Evolutionary conservation across 2,113 vertebrate genomes (phyloP).

Genomic region (Brachypodius melanocephalos): DNA sequence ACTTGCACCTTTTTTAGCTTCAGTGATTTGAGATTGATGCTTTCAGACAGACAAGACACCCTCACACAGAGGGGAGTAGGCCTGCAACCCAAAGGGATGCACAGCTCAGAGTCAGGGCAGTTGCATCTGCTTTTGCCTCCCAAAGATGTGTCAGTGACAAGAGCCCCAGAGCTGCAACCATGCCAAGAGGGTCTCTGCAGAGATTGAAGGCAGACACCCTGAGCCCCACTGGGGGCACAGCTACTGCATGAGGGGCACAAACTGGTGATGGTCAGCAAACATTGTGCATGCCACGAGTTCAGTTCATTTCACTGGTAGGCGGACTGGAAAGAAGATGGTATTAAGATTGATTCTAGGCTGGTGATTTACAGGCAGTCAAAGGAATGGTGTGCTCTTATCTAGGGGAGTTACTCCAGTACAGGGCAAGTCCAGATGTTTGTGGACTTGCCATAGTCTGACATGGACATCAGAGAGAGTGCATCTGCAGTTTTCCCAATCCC

Average conservation of each 20-base stretch:
- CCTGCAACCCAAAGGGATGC: not conserved
- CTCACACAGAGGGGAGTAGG: not conserved
- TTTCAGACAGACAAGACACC: not conserved
- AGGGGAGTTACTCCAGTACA: not conserved
- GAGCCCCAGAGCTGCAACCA: rapidly evolving
- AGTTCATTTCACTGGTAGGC: not conserved
- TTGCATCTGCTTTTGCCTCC: rapidly evolving
- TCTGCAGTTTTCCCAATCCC: not conserved
- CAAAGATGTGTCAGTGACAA: not conserved
- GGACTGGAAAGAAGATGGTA: not conserved
- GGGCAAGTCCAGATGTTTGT: not conserved
- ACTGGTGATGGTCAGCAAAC: not conserved
- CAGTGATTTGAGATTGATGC: not conserved
- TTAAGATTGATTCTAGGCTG: not conserved
- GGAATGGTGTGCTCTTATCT: not conserved
- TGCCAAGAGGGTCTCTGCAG: no score
- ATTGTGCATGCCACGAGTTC: rapidly evolving
- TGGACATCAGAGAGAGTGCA: not conserved
- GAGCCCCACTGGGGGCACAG: not conserved
- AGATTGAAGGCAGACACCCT: not conserved
- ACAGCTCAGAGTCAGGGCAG: not conserved
- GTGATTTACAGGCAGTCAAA: not conserved
- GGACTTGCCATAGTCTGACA: not conserved
- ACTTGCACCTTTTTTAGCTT: not conserved
- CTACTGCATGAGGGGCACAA: not conserved